Evolutionary conservation across 2,797 vertebrate species (phyloP).

Genomic region (Philypnodon macrostomus): DNA sequence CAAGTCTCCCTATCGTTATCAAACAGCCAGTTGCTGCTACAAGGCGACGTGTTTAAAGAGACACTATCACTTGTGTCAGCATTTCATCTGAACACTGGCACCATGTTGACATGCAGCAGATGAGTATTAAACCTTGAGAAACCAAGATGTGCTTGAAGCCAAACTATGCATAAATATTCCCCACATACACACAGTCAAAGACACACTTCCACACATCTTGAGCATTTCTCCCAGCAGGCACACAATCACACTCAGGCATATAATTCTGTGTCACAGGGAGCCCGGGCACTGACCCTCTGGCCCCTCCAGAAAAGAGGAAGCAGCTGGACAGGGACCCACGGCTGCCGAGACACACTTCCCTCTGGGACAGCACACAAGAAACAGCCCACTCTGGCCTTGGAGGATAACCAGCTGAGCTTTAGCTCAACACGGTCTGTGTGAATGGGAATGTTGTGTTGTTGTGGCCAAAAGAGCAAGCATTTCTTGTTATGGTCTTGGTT

Average conservation of each 20-base stretch:
- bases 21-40: constrained; percentile 56
- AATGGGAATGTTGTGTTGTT: constrained; percentile 37
- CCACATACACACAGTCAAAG: constrained; percentile 38
- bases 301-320: constrained; percentile 69
- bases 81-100: constrained; percentile 64
- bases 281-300: constrained; percentile 71
- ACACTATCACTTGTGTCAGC: constrained; percentile 65
- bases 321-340: constrained; percentile 76
- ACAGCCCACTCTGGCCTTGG: constrained; percentile 63
- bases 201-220: constrained; percentile 59
- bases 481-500: no score
- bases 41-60: constrained; percentile 46
- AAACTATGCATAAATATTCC: constrained; percentile 62
- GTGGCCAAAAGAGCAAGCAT: constrained; percentile 37
- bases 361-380: constrained; percentile 62
- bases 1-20: neutral
- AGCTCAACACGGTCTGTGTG: constrained; percentile 48
- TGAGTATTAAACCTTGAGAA: constrained; percentile 76
- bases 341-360: constrained; percentile 70
- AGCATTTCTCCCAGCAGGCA: constrained; percentile 72
- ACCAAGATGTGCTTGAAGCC: constrained; percentile 71
- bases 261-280: constrained; percentile 77
- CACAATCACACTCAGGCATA: constrained; percentile 74
- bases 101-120: constrained; percentile 75
- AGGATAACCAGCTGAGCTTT: constrained; percentile 75